These are phyloP conservation scores for Drosophila vallismaia DNA, from an alignment of 2,888 invertebrate genomes.

Conservation along the genomic window DNA sequence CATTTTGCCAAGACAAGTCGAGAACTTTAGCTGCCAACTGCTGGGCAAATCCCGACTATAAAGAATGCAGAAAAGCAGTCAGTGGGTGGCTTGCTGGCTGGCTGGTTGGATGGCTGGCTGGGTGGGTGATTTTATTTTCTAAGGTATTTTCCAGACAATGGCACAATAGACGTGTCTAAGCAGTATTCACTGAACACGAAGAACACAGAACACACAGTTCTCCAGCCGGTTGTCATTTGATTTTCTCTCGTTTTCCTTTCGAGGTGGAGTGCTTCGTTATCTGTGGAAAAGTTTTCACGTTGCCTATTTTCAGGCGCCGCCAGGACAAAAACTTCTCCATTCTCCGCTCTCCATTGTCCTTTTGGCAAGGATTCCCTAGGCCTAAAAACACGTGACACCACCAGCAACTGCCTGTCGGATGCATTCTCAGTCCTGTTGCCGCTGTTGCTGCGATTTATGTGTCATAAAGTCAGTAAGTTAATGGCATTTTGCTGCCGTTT, in stretches of 20 bases:
- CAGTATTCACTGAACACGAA: slow-evolving; percentile 26
- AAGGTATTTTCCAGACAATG: slow-evolving; percentile 45
- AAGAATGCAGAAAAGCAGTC: slow-evolving; percentile 30
- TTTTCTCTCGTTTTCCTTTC: slow-evolving; percentile 31
- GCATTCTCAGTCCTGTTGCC: slow-evolving; percentile 35
- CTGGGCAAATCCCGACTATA: slow-evolving; percentile 63
- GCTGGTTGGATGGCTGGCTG: background rate
- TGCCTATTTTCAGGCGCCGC: slow-evolving; percentile 59
- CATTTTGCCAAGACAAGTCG: slow-evolving; percentile 58
- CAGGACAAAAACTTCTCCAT: slow-evolving; percentile 17
- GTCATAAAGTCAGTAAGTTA: slow-evolving; percentile 83
- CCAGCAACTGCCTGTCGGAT: slow-evolving; percentile 42
- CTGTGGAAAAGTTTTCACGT: slow-evolving; percentile 39
- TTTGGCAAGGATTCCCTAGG: slow-evolving; percentile 28
- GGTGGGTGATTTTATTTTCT: slow-evolving; percentile 19
- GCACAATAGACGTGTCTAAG: slow-evolving; percentile 66
- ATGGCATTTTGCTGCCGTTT: slow-evolving; percentile 72
- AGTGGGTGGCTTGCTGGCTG: background rate
- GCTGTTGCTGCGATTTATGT: slow-evolving; percentile 80
- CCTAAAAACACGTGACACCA: slow-evolving; percentile 46
- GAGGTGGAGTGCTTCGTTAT: slow-evolving; percentile 32
- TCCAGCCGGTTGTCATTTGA: slow-evolving; percentile 17
- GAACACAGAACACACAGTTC: slow-evolving; percentile 13
- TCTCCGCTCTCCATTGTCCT: slow-evolving; percentile 36
- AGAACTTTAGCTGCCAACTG: slow-evolving; percentile 32